Base-by-base conservation (phyloP, 2,888 invertebrate species). In the Synergus umbraculus region DNA sequence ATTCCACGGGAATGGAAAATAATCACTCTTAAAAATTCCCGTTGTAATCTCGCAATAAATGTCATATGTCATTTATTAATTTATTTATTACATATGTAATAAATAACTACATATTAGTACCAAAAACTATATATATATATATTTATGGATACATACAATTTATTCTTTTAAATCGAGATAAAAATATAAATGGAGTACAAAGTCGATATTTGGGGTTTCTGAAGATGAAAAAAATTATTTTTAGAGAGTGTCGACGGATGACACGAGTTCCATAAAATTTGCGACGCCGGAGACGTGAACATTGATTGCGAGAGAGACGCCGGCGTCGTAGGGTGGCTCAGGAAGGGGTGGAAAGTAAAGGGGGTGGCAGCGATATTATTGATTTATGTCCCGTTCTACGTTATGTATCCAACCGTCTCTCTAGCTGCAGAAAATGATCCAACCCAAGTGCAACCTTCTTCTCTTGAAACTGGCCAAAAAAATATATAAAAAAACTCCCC, bases 331-430 rank as follows among this genome's bases (percentile, higher is more conserved):
- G 86, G 83, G 83, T 83, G 86, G 86, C 82, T 85, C 86, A 86
- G 83, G 85, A 86, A 84, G 85, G 85, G 85, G 85, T 87, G 88
- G 87, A 88, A 89, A 86, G 90, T 88, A 85, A 90, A 90, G 90
- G 89, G 87, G 89, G 89, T 87, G 89, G 89, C 88, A 88, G 92
- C 92, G 93, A 93, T 94, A 92, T 93, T 93, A 94, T 94, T 94
- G 94, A 94, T 94, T 94, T 94, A 94, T 93, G 94, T 93, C 92
- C 92, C 93, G 92, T 89, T 87, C 88, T 83, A 86, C 87, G 90
- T 91, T 89, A 88, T 89, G 88, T 89, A 89, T 88, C 85, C 86
- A 86, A 88, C 84, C 83, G 84, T 82, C 84, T 83, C 85, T 83
- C 87, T 83, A 85, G 76, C 85, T 83, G 80, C 83, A 81, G 84